Conservation (phyloP, 92 coral and sea anemone genomes). For the Metridium senile region DNA sequence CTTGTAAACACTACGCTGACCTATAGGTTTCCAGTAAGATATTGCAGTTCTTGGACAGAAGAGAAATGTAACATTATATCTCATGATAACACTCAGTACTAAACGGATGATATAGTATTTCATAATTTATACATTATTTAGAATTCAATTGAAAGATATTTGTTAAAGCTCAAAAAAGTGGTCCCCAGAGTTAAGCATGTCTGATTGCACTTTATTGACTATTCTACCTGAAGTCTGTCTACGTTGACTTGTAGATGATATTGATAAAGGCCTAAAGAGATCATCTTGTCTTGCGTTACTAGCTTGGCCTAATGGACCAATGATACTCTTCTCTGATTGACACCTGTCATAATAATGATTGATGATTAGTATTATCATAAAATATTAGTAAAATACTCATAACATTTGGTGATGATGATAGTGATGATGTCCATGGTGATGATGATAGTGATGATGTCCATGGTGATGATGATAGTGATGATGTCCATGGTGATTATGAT, state of each 20-base stretch:
- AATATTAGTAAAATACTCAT: not conserved
- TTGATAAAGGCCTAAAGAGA: conserved; percentile 58
- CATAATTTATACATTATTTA: not conserved
- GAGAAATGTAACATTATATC: too few species aligned
- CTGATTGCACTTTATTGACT: conserved; percentile 40
- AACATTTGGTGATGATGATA: not conserved
- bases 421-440: not conserved
- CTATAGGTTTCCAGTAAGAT: too few species aligned
- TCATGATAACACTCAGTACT: too few species aligned
- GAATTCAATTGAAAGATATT: not conserved
- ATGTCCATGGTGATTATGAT: not conserved
- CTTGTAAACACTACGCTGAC: too few species aligned
- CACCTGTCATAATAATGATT: conserved; percentile 32
- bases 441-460: not conserved
- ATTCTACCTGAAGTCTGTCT: conserved; percentile 24
- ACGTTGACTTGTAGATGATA: conserved; percentile 8
- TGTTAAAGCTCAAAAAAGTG: conserved; percentile 66
- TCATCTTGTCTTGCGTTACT: conserved; percentile 34
- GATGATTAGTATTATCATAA: not conserved
- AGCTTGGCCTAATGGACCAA: conserved; percentile 44
- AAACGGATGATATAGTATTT: too few species aligned
- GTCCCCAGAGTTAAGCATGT: conserved; percentile 46
- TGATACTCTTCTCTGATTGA: conserved; percentile 50
- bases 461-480: not conserved
- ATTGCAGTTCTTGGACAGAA: too few species aligned